A percentile compares a stretch with the other conserved stretches of the same genome.
Conservation (phyloP, 2,888 invertebrate species). For the Ctena decussata region DNA sequence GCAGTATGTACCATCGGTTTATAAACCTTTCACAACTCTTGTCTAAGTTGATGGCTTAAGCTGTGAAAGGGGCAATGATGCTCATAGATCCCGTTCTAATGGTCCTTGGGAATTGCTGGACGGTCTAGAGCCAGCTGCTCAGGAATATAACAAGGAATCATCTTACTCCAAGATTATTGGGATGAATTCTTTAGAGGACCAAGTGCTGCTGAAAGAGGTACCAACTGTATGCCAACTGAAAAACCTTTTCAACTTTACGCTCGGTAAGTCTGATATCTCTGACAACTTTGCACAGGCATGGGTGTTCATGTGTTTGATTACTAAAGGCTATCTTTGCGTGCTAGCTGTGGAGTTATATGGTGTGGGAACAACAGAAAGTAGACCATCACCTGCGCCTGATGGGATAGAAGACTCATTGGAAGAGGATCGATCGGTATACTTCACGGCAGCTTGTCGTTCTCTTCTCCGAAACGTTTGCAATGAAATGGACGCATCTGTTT, state of each 20-base stretch:
- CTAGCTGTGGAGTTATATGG: neutral
- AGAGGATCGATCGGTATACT: neutral
- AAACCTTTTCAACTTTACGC: conserved; percentile 49
- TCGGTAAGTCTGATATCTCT: conserved; percentile 36
- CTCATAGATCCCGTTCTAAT: conserved; percentile 38
- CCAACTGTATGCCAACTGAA: conserved; percentile 40
- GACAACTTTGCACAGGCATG: conserved; percentile 53
- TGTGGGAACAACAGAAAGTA: neutral
- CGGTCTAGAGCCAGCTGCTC: conserved; percentile 45
- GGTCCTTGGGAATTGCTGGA: conserved; percentile 40
- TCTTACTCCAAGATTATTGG: conserved; percentile 49
- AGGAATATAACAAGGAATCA: conserved; percentile 63
- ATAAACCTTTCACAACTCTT: conserved; percentile 27
- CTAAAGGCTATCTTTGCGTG: conserved; percentile 22
- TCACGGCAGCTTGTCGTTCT: neutral
- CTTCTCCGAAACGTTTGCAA: conserved; percentile 25
- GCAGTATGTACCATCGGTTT: conserved; percentile 23
- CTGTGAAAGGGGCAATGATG: conserved; percentile 43
- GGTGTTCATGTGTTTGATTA: conserved; percentile 47
- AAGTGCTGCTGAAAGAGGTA: conserved; percentile 31
- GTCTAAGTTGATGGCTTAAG: conserved; percentile 47
- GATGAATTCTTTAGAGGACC: conserved; percentile 40
- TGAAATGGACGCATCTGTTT: conserved; percentile 8
- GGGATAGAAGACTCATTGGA: neutral
- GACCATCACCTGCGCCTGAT: conserved; percentile 16